A percentile compares a stretch with the other conserved stretches of the same genome.
phyloP scores from a whole-genome alignment of 1,140 invertebrate genomes.

The Caenorhabditis tropicalis region DNA sequence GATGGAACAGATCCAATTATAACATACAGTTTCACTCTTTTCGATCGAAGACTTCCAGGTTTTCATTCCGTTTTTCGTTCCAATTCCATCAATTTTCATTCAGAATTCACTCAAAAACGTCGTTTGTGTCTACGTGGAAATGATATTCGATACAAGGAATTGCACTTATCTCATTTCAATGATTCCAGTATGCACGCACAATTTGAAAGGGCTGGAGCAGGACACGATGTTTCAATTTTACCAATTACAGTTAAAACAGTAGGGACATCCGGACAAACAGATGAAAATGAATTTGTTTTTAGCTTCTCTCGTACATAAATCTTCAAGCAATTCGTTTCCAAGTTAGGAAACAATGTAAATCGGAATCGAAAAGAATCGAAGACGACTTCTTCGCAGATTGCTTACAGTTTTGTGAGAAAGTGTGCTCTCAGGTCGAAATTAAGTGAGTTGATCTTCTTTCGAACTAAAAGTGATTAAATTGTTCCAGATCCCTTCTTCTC shows the following conservation, averaged over 20 bases:
- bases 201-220: background rate
- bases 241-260: background rate
- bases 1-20: slow-evolving; percentile 16
- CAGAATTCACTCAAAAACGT: slow-evolving; percentile 17
- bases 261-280: background rate
- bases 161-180: background rate
- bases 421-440: background rate
- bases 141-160: background rate
- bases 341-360: slow-evolving; percentile 14
- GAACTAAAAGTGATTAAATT: too few species aligned
- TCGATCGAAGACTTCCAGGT: background rate
- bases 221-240: background rate
- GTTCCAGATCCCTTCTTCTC: background rate
- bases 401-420: background rate
- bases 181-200: slow-evolving; percentile 17
- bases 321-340: background rate
- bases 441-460: slow-evolving; percentile 31
- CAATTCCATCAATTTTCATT: background rate
- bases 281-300: background rate
- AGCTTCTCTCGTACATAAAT: slow-evolving; percentile 14
- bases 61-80: too few species aligned
- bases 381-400: slow-evolving; percentile 13
- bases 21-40: slow-evolving; percentile 21
- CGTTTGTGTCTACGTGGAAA: slow-evolving; percentile 9
- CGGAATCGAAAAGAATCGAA: background rate